phyloP scores from a whole-genome alignment of 2,888 invertebrate genomes.

The Eremobia ochroleuca region DNA sequence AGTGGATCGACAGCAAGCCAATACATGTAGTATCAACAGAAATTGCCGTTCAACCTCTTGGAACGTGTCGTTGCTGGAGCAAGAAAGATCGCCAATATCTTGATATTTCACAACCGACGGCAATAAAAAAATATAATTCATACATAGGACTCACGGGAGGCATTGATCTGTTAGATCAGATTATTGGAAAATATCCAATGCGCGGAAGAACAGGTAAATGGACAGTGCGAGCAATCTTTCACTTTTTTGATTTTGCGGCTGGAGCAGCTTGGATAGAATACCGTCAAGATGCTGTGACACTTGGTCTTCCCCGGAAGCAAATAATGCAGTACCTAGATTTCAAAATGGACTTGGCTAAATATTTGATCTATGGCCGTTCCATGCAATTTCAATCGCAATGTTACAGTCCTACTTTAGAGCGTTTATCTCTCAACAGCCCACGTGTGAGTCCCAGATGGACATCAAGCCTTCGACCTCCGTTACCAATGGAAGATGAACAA shows the following conservation, averaged over 20 bases:
- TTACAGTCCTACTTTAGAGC: neutral
- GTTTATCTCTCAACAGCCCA: neutral
- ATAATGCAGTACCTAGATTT: neutral
- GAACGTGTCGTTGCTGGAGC: constrained; percentile 1
- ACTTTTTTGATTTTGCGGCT: no score
- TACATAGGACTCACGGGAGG: neutral
- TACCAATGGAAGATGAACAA: neutral
- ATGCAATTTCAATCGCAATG: neutral
- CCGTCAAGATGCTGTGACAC: no score
- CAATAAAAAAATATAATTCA: constrained; percentile 1
- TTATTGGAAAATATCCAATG: neutral
- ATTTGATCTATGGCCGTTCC: no score
- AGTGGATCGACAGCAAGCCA: constrained; percentile 1
- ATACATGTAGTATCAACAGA: neutral
- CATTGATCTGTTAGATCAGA: neutral
- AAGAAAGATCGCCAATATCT: neutral
- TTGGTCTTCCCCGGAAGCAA: constrained; percentile 1
- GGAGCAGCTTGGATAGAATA: no score
- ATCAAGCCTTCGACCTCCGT: neutral
- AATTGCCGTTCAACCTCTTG: neutral
- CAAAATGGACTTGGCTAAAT: neutral
- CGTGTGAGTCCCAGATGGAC: neutral
- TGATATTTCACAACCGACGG: neutral
- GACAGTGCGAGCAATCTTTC: no score
- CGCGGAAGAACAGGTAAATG: no score